Evolutionary conservation across 2,888 invertebrate species (phyloP).

Genomic region (Aphodius granarius): DNA sequence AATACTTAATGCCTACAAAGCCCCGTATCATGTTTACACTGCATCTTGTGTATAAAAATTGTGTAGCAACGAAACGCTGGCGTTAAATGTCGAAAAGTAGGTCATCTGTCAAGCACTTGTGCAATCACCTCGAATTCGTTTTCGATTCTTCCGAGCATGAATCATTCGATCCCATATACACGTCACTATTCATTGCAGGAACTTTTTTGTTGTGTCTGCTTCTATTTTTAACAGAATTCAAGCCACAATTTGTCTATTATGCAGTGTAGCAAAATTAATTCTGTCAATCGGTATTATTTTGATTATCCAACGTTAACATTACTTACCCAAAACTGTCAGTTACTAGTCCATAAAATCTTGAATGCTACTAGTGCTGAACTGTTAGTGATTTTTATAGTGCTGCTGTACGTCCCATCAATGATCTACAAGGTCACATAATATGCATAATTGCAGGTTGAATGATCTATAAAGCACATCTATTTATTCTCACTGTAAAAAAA

Average conservation of each 20-base stretch:
- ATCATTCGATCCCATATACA: conserved; percentile 19
- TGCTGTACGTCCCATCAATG: background rate
- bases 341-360: background rate
- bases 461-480: background rate
- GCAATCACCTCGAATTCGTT: conserved; percentile 27
- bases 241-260: background rate
- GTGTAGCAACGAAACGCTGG: background rate
- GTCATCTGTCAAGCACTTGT: conserved; percentile 27
- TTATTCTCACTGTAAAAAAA: background rate
- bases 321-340: too few species aligned
- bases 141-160: conserved; percentile 27
- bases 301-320: background rate
- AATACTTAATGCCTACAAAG: background rate
- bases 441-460: background rate
- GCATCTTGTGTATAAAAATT: background rate
- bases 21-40: background rate
- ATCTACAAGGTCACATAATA: background rate
- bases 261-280: background rate
- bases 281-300: background rate
- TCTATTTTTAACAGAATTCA: background rate
- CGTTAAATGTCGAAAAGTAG: conserved; percentile 21
- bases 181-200: background rate
- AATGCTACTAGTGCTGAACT: background rate
- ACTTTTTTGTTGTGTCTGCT: background rate
- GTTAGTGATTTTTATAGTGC: background rate